Conservation (phyloP, 1,140 invertebrate species). For the Bombus confusus region DNA sequence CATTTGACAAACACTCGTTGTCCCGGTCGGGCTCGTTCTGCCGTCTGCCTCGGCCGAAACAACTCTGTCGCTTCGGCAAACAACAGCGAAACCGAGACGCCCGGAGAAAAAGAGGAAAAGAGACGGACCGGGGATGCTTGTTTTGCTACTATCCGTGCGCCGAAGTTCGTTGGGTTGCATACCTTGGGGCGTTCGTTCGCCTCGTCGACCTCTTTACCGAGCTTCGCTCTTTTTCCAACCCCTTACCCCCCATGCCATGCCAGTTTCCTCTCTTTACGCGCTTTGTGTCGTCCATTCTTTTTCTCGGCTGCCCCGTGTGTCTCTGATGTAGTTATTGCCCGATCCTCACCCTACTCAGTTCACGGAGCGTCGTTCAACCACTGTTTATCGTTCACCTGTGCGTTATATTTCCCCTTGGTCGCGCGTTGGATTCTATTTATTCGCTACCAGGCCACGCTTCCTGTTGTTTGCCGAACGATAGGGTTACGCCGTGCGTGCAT, state of each 20-base stretch:
- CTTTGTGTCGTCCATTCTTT: conserved; percentile 28
- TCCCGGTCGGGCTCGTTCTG: conserved; percentile 56
- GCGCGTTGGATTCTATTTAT: conserved; percentile 17
- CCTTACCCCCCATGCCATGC: not conserved
- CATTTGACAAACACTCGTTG: conserved; percentile 81
- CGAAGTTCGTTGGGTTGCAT: conserved; percentile 72
- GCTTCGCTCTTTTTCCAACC: conserved; percentile 1
- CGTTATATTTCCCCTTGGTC: conserved; percentile 2
- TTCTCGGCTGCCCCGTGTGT: not conserved
- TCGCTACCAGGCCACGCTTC: not conserved
- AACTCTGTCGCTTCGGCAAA: conserved; percentile 76
- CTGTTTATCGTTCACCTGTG: conserved; percentile 45
- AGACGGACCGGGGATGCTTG: conserved; percentile 61
- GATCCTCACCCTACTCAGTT: not conserved
- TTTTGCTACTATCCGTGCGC: conserved; percentile 71
- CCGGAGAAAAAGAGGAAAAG: conserved; percentile 37
- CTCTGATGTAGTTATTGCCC: conserved; percentile 31
- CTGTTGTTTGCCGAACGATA: not conserved
- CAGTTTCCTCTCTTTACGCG: not conserved
- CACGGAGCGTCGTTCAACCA: not conserved
- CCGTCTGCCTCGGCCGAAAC: conserved; percentile 66
- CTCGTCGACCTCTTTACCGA: conserved; percentile 50
- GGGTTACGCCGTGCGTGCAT: not conserved
- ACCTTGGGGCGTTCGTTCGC: conserved; percentile 65
- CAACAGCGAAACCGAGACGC: conserved; percentile 69